These are phyloP conservation scores for Rhopilema esculentum DNA, from an alignment of 30 jellyfish, hydroid and myxozoan genomes.

Conservation along the genomic window DNA sequence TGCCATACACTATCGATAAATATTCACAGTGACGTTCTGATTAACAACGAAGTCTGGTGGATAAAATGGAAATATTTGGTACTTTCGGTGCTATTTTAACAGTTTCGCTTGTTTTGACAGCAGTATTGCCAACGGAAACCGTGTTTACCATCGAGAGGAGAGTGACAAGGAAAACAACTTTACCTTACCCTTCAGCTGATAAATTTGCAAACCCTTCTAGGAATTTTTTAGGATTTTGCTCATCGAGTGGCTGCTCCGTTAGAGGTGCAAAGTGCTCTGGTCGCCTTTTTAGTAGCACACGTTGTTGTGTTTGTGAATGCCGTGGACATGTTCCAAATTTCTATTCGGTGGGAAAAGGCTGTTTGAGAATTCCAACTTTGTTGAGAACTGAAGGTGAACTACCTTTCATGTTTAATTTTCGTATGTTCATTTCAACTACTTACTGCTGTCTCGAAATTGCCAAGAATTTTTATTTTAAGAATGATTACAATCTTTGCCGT, in stretches of 20 bases:
- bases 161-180: not conserved
- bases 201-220: not conserved
- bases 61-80: not conserved
- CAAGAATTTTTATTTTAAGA: no score
- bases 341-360: conserved; percentile 20
- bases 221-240: not conserved
- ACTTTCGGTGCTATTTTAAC: not conserved
- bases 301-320: conserved; percentile 49
- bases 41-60: not conserved
- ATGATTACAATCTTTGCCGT: no score
- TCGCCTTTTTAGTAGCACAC: no score
- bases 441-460: no score
- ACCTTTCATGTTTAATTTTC: no score
- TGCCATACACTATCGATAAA: no score
- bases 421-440: no score
- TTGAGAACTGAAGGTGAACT: not conserved
- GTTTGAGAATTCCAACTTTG: conserved; percentile 4
- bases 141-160: conserved; percentile 7
- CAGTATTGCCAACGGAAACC: not conserved
- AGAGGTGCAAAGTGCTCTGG: conserved; percentile 41
- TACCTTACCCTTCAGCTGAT: conserved; percentile 52
- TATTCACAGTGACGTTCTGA: no score
- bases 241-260: not conserved
- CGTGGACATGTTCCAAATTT: conserved; percentile 51
- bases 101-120: not conserved